phyloP scores from a whole-genome alignment of 2,113 vertebrate genomes.

The Ciconia boyciana region DNA sequence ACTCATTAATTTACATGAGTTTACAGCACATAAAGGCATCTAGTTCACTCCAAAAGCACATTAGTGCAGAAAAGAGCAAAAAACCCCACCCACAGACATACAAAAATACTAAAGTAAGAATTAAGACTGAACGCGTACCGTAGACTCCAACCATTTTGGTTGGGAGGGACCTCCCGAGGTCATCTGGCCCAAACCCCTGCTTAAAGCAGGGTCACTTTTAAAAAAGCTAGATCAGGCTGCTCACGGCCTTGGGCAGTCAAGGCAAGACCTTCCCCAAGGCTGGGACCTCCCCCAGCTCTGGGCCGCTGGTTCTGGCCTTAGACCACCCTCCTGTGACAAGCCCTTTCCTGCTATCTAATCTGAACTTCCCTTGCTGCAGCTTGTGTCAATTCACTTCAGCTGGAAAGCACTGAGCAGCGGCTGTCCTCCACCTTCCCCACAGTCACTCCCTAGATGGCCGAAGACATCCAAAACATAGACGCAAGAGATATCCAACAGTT shows the following conservation, averaged over 20 bases:
- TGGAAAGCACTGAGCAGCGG: not conserved
- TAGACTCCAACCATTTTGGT: accelerated
- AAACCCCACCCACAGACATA: accelerated
- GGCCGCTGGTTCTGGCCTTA: too few relatives aligned
- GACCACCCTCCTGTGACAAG: not conserved
- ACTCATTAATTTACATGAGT: not conserved
- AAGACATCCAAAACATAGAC: not conserved
- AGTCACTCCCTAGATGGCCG: too few relatives aligned
- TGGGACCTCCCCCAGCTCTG: not conserved
- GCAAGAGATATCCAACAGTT: not conserved
- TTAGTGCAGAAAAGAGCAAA: not conserved
- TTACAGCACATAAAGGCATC: not conserved
- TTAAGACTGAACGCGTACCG: accelerated
- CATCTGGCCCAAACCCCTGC: not conserved
- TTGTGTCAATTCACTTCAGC: accelerated
- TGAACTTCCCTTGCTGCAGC: not conserved
- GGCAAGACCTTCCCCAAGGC: too few relatives aligned
- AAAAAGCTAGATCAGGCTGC: not conserved
- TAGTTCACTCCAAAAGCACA: not conserved
- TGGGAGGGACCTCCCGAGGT: not conserved
- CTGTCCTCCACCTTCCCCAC: not conserved
- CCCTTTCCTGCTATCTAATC: not conserved
- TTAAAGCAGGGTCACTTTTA: not conserved
- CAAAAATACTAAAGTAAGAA: not conserved
- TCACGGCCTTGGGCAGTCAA: not conserved